Evolutionary conservation across 2,888 invertebrate genomes (phyloP).

Genomic region (Escarpia spicata): DNA sequence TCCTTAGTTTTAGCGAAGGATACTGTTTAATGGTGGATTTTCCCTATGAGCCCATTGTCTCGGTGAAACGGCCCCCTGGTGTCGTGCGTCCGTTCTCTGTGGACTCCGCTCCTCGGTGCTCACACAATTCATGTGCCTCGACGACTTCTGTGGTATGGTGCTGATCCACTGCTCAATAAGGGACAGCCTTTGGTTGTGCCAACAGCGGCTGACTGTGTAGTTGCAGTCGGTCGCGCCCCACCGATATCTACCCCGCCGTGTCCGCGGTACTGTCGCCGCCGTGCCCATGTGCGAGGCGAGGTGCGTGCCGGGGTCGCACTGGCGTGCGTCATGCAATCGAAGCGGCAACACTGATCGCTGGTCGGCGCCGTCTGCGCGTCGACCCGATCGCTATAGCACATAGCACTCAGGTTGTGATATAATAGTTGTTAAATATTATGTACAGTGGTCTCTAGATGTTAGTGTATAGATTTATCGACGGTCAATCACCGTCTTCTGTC

Average conservation of each 20-base stretch:
- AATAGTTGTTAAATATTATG: constrained; percentile 14
- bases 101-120: background rate
- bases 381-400: constrained; percentile 13
- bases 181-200: constrained; percentile 12
- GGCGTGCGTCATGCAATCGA: background rate
- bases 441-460: constrained; percentile 5
- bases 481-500: constrained; percentile 6
- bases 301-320: background rate
- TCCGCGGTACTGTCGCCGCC: background rate
- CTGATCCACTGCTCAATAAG: background rate
- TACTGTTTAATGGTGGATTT: too few relatives aligned
- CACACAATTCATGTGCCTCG: background rate
- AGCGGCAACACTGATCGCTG: background rate
- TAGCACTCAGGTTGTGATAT: constrained; percentile 16
- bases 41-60: too few relatives aligned
- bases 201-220: background rate
- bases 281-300: background rate
- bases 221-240: background rate
- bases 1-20: too few relatives aligned
- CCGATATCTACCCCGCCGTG: background rate
- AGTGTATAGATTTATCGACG: background rate
- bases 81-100: background rate
- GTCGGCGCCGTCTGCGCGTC: background rate
- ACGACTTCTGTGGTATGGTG: background rate
- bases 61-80: background rate